phyloP scores from a whole-genome alignment of 2,797 vertebrate genomes.

The Oreonectes daqikongensis region DNA sequence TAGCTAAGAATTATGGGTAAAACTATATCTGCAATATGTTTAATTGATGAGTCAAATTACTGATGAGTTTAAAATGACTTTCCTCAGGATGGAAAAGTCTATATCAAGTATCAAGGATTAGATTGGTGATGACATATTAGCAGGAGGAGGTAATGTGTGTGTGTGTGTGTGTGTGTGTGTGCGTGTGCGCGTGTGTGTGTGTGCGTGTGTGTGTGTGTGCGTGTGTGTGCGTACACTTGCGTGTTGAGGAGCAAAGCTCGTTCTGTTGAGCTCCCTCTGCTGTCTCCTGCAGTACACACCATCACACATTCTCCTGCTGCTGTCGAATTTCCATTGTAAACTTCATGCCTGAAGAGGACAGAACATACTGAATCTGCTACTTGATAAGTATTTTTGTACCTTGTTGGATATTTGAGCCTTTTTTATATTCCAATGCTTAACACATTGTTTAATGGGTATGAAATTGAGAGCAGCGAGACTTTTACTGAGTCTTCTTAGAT shows the following conservation, averaged over 20 bases:
- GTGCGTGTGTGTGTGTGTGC: neutral
- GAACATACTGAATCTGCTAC: conserved; percentile 20
- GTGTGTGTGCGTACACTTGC: neutral
- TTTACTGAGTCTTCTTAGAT: neutral
- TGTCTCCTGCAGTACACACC: conserved; percentile 63
- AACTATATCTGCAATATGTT: neutral
- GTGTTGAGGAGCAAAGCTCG: conserved; percentile 51
- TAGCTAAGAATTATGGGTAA: neutral
- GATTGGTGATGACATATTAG: neutral
- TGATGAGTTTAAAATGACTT: neutral
- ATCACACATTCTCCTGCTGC: conserved; percentile 16
- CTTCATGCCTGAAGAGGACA: conserved; percentile 52
- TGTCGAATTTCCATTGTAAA: conserved; percentile 58
- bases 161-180: no score
- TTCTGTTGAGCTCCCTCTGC: conserved; percentile 63
- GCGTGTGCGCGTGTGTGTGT: neutral
- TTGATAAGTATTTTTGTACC: neutral
- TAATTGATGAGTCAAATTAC: neutral
- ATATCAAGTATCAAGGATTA: neutral
- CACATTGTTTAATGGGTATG: neutral
- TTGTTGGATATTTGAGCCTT: neutral
- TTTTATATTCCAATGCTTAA: neutral
- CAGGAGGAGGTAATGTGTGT: neutral
- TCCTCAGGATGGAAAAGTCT: no score
- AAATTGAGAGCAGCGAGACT: neutral